Conservation (phyloP, 2,113 vertebrate species). For the Trachemys scripta region DNA sequence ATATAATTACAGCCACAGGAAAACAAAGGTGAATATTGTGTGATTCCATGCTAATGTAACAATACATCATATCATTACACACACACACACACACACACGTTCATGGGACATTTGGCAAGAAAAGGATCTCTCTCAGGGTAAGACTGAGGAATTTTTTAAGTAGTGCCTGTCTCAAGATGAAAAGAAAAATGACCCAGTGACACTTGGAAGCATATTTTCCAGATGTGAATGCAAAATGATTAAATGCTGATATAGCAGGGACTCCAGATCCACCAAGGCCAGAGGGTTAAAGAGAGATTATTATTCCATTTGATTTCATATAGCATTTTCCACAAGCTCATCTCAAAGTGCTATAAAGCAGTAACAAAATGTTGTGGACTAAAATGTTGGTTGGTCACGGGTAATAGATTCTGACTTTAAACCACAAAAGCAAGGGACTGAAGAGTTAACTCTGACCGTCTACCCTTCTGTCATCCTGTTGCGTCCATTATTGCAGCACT, state of each 20-base stretch:
- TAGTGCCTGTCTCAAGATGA: conserved; percentile 68
- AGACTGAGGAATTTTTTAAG: conserved; percentile 73
- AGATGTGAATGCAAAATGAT: conserved; percentile 71
- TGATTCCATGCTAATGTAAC: neutral
- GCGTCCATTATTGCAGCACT: conserved; percentile 53
- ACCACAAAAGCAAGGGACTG: conserved; percentile 58
- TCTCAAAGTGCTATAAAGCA: conserved; percentile 46
- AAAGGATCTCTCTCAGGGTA: conserved; percentile 55
- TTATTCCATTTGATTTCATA: conserved; percentile 29
- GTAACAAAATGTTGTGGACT: conserved; percentile 8
- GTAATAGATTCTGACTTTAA: conserved; percentile 54
- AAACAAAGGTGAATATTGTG: neutral
- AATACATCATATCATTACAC: neutral
- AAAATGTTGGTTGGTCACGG: conserved; percentile 30
- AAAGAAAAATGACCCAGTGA: conserved; percentile 69
- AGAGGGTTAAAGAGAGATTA: conserved; percentile 55
- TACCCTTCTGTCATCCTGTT: conserved; percentile 57
- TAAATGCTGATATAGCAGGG: conserved; percentile 58
- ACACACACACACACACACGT: conserved; percentile 33
- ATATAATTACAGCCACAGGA: neutral
- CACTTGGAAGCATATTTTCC: conserved; percentile 67
- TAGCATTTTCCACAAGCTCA: conserved; percentile 43
- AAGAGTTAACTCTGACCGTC: conserved; percentile 59
- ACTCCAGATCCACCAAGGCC: conserved; percentile 48
- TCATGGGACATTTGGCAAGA: conserved; percentile 69